Percentiles rank a stretch among this genome's conserved stretches.
Conservation (phyloP, 2,888 invertebrate genomes). For the Bombylius major region DNA sequence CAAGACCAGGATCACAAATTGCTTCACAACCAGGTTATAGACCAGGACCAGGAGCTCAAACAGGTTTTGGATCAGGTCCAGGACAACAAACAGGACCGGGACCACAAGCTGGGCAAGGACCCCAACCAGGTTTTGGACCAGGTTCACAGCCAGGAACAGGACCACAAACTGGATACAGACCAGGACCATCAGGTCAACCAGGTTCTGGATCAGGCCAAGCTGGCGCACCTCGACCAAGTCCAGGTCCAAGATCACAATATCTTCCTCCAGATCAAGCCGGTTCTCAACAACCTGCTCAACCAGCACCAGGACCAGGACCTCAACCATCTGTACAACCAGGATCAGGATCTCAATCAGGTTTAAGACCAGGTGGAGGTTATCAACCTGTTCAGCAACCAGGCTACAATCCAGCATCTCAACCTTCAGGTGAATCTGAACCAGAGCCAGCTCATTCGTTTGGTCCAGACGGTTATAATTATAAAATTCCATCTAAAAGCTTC, state of each 20-base stretch:
- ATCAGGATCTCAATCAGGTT: neutral
- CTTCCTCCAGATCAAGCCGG: neutral
- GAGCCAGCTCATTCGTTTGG: constrained; percentile 18
- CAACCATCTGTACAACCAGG: neutral
- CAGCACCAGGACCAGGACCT: neutral
- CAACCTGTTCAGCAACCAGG: neutral
- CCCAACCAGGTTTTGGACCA: neutral
- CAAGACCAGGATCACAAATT: neutral
- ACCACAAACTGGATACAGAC: neutral
- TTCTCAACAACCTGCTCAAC: neutral
- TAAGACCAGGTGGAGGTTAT: neutral
- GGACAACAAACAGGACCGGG: neutral
- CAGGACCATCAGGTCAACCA: neutral
- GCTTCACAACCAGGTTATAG: neutral
- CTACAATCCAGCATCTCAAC: neutral
- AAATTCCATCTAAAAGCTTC: constrained; percentile 30
- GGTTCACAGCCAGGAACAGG: neutral
- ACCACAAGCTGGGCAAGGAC: neutral
- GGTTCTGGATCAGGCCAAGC: neutral
- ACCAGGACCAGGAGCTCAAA: neutral
- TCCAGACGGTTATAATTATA: constrained; percentile 34
- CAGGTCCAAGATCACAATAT: neutral
- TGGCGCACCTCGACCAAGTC: neutral
- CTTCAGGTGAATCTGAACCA: neutral
- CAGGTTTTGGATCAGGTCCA: neutral